Conservation (phyloP, 2,113 vertebrate genomes). For the zebrafish (Danio rerio) region DNA sequence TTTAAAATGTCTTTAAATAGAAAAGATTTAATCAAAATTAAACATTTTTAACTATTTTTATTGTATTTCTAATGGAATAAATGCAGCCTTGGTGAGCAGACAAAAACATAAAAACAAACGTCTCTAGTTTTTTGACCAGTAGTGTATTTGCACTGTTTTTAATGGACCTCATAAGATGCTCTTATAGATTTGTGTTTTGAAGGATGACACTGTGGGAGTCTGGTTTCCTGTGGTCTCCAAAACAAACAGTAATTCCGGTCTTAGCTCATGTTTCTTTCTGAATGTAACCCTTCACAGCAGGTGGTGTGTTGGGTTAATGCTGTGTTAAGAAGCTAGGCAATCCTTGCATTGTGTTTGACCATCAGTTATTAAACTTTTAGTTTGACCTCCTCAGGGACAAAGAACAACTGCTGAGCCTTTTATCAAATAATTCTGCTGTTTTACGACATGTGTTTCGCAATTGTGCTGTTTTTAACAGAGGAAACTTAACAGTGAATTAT, state of each 20-base stretch:
- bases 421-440: neutral
- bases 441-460: too few relatives aligned
- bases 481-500: too few relatives aligned
- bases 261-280: slow-evolving; percentile 12
- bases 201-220: slow-evolving; percentile 28
- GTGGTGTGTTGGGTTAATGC: slow-evolving; percentile 14
- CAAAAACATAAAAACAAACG: too few relatives aligned
- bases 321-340: neutral
- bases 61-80: too few relatives aligned
- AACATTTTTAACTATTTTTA: too few relatives aligned
- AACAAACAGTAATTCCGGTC: slow-evolving; percentile 29
- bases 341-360: neutral
- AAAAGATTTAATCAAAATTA: too few relatives aligned
- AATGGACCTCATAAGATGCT: too few relatives aligned
- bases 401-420: slow-evolving; percentile 4
- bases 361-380: slow-evolving; percentile 3
- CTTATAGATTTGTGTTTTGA: slow-evolving; percentile 48
- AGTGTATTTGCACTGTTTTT: too few relatives aligned
- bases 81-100: too few relatives aligned
- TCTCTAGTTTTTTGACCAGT: too few relatives aligned
- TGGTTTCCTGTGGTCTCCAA: slow-evolving; percentile 30
- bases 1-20: too few relatives aligned
- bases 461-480: too few relatives aligned
- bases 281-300: slow-evolving; percentile 16
- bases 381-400: neutral